Percentiles rank a stretch among this genome's conserved stretches.
phyloP scores from a whole-genome alignment of 2,888 invertebrate genomes.

The Ischnura elegans region DNA sequence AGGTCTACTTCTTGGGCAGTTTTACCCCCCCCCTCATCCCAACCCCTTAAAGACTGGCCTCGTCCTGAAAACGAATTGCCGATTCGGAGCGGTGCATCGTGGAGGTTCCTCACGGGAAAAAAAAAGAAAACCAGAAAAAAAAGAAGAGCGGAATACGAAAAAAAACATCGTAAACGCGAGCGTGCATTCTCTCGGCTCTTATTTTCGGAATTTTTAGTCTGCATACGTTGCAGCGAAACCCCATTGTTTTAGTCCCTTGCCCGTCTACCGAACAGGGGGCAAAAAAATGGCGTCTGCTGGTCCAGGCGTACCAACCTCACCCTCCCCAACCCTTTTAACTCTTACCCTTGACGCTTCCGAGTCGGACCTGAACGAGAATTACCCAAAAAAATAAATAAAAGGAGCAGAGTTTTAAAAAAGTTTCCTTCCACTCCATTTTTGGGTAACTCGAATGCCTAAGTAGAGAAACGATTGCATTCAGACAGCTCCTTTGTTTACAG shows the following conservation, averaged over 20 bases:
- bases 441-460: background rate
- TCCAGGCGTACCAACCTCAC: background rate
- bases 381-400: no score
- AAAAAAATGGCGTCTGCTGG: background rate
- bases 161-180: background rate
- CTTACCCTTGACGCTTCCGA: slow-evolving; percentile 5
- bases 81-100: slow-evolving; percentile 15
- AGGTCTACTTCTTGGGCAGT: background rate
- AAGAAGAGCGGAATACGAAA: background rate
- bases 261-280: background rate
- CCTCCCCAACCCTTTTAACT: background rate
- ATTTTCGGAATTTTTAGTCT: background rate
- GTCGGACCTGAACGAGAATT: background rate
- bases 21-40: background rate
- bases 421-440: background rate
- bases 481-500: background rate
- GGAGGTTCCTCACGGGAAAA: background rate
- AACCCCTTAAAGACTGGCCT: no score
- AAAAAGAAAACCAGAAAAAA: background rate
- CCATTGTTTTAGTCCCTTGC: background rate
- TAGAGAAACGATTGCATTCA: background rate
- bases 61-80: background rate
- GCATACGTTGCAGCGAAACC: background rate
- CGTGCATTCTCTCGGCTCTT: background rate
- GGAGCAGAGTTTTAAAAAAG: background rate